These are phyloP conservation scores for Phortica magna DNA, from an alignment of 2,888 invertebrate species.

Conservation along the genomic window DNA sequence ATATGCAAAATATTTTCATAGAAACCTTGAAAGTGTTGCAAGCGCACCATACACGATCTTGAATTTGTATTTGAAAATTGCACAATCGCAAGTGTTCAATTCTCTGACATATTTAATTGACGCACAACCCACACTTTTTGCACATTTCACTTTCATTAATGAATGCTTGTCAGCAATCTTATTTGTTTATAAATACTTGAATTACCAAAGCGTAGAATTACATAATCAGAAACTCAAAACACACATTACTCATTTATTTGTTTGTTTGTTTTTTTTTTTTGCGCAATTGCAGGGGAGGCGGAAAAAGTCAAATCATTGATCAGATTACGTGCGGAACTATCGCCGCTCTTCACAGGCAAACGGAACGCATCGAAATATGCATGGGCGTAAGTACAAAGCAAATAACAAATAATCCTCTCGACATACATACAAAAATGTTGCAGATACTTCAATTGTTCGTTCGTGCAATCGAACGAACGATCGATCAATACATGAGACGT, in stretches of 20 bases:
- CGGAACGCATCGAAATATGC: constrained; percentile 79
- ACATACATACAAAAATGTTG: not conserved
- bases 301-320: constrained; percentile 79
- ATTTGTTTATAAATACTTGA: not conserved
- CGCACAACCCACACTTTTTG: not conserved
- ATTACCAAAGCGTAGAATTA: not conserved
- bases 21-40: constrained; percentile 19
- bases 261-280: constrained; percentile 41
- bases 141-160: constrained; percentile 24
- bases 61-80: not conserved
- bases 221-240: constrained; percentile 26
- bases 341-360: constrained; percentile 78
- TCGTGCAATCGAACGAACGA: not conserved
- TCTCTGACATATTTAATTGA: not conserved
- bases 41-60: not conserved
- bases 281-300: constrained; percentile 76
- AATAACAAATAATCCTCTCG: not conserved
- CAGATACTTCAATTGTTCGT: too few species aligned
- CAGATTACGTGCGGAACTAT: constrained; percentile 78
- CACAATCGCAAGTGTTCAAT: not conserved
- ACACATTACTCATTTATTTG: constrained; percentile 38
- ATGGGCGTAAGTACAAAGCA: constrained; percentile 78
- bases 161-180: not conserved
- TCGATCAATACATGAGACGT: not conserved
- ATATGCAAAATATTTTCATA: not conserved